These are phyloP conservation scores for Podarcis raffonei DNA, from an alignment of 2,113 vertebrate genomes.

Conservation along the genomic window DNA sequence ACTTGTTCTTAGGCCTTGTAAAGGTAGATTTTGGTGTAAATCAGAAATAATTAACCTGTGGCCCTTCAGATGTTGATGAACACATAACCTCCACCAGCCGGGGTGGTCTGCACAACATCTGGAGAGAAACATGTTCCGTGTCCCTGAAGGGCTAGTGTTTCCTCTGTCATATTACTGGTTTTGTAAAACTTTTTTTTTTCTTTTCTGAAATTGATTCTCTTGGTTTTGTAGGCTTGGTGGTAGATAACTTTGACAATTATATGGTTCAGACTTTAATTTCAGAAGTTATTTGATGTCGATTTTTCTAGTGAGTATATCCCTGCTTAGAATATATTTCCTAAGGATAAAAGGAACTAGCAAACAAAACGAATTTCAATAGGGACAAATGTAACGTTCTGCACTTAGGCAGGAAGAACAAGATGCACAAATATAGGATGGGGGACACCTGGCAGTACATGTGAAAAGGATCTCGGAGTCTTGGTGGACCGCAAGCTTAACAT, in stretches of 20 bases:
- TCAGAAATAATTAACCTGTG: too few species aligned
- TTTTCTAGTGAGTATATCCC: background rate
- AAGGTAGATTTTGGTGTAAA: background rate
- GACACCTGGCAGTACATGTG: too few species aligned
- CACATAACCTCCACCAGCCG: too few species aligned
- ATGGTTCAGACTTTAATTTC: background rate
- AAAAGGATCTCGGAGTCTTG: too few species aligned
- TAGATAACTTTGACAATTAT: background rate
- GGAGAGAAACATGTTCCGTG: too few species aligned
- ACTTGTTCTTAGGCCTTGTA: background rate
- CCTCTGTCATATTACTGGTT: background rate
- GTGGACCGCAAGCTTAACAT: too few species aligned
- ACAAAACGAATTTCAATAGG: too few species aligned
- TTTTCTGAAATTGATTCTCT: background rate
- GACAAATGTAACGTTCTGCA: too few species aligned
- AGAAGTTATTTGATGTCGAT: background rate
- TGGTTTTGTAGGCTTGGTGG: background rate
- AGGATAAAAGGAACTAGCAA: background rate
- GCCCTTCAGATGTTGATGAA: too few species aligned
- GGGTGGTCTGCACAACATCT: too few species aligned
- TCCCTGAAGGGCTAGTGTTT: background rate
- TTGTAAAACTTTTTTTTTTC: background rate
- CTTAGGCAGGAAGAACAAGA: too few species aligned
- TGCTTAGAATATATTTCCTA: background rate
- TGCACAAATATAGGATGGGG: too few species aligned